Conservation (phyloP, 2,113 vertebrate species). For the Hippocampus mohnikei region DNA sequence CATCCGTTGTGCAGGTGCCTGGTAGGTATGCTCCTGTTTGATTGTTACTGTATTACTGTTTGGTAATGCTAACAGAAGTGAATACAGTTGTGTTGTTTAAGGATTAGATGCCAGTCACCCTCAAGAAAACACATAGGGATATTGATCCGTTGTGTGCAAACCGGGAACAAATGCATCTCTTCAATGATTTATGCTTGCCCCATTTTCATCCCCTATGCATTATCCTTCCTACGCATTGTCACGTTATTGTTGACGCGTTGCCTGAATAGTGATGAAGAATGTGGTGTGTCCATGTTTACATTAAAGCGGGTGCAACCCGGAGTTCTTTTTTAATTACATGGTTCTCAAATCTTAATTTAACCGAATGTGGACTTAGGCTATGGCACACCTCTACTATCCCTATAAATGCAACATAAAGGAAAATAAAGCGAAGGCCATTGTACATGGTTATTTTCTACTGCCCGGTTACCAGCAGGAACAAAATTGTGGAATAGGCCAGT, state of each 20-base stretch:
- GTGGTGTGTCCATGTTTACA: background rate
- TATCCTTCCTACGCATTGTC: background rate
- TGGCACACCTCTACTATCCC: background rate
- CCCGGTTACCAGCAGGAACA: constrained; percentile 1
- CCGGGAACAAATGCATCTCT: background rate
- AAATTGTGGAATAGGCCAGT: background rate
- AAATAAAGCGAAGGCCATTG: background rate
- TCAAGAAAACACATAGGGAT: background rate
- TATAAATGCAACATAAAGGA: background rate
- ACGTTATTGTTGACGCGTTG: background rate
- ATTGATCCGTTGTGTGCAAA: background rate
- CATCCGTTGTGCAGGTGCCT: constrained; percentile 39
- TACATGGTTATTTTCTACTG: background rate
- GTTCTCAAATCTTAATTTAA: background rate
- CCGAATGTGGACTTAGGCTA: no score
- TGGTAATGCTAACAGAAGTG: background rate
- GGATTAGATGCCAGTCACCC: background rate
- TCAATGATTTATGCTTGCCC: background rate
- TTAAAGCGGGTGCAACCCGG: background rate
- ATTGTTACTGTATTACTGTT: background rate
- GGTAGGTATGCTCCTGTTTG: constrained; percentile 44
- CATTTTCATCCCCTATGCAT: background rate
- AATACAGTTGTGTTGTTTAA: background rate
- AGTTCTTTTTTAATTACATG: background rate
- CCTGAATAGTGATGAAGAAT: background rate